Base-by-base conservation (phyloP, 2,888 invertebrate genomes). In the Sialis fuliginosa region DNA sequence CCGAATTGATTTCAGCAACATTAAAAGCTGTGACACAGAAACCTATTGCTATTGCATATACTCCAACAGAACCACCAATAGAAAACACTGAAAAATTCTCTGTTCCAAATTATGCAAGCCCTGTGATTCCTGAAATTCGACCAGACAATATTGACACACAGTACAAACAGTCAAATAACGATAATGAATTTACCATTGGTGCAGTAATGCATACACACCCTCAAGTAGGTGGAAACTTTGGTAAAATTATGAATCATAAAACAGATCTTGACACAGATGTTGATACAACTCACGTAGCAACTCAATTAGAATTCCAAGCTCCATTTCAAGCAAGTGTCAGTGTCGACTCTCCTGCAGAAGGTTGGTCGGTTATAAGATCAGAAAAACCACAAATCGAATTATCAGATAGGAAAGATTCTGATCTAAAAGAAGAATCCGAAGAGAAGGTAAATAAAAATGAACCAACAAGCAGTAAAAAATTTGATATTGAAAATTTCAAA, bases 321-420 rank as follows among this genome's bases (percentile, higher is more conserved):
- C 79, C 79, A 0, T 80, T 80, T 54, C 74, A 77, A 42, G 79
- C 81, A 0, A 80, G 79, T 54, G 66, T 74, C 1, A 78, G 72
- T 48, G 64, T 77, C 1, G 76, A 72, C 49, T 67, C 70, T 0
- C 67, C 68, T 10, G 67, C 71, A 30, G 74, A 75, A 54, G 77
- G 78, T 9, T 79, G 79, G 79, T 72, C 72, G 41, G 74, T 78
- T 7, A 69, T 76, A 3, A 60, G 64, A 49, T n/a, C 32, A 8
- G 47, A 47, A 13, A 10, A 33, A 10, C 35, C 47, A 8, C 44
- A 57, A 40, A 60, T 62, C 45, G 57, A 56, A 47, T 57, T 56
- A 43, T 54, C 53, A 1, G 50, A 49, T 10, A 52, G 32, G 7
- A 55, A 49, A 6, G 53, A 55, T 35, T 53, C 59, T 31, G 53